These are phyloP conservation scores for Dendrolimus houi DNA, from an alignment of 2,888 invertebrate genomes.

Conservation along the genomic window DNA sequence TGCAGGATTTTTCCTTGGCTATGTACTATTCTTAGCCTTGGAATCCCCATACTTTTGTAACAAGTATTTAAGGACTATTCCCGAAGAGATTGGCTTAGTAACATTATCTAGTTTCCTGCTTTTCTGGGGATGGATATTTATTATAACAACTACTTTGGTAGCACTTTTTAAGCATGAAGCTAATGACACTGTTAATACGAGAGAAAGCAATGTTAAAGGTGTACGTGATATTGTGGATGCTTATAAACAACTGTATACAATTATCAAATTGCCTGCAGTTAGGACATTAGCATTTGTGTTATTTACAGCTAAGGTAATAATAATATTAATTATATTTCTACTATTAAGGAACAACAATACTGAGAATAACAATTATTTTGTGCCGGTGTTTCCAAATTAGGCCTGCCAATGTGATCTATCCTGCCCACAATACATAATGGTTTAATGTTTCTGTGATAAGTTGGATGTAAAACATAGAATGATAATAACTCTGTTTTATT, in stretches of 20 bases:
- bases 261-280: slow-evolving; percentile 89
- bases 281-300: slow-evolving; percentile 86
- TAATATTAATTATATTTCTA: not conserved
- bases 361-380: too few species aligned
- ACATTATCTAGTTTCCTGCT: slow-evolving; percentile 89
- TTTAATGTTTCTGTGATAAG: too few species aligned
- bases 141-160: slow-evolving; percentile 92
- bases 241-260: slow-evolving; percentile 88
- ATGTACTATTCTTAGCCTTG: slow-evolving; percentile 95
- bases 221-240: slow-evolving; percentile 77
- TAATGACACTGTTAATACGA: slow-evolving; percentile 43
- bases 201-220: slow-evolving; percentile 47
- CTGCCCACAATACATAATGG: too few species aligned
- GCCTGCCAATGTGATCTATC: too few species aligned
- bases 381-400: too few species aligned
- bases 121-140: slow-evolving; percentile 96
- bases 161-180: slow-evolving; percentile 91
- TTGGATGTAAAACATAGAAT: too few species aligned
- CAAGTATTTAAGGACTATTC: slow-evolving; percentile 86
- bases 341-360: too few species aligned
- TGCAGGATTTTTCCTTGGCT: slow-evolving; percentile 97
- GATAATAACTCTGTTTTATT: too few species aligned
- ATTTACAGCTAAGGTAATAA: slow-evolving; percentile 90
- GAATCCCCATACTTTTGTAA: slow-evolving; percentile 98
- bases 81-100: slow-evolving; percentile 82